These are phyloP conservation scores for Muscidifurax raptorellus DNA, from an alignment of 1,140 invertebrate species.

Conservation along the genomic window DNA sequence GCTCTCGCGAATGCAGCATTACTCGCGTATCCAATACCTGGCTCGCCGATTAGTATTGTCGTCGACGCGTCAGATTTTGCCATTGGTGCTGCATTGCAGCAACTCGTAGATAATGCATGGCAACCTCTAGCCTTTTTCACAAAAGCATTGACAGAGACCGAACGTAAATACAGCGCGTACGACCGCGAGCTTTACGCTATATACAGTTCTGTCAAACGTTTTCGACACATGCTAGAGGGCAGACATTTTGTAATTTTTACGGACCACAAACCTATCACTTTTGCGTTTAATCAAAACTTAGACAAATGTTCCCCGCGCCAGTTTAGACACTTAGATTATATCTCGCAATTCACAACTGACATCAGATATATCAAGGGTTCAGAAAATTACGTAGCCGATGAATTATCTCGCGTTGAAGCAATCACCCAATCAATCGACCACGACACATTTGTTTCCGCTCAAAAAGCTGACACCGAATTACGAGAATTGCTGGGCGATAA, in stretches of 20 bases:
- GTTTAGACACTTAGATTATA: constrained; percentile 60
- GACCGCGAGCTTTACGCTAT: constrained; percentile 69
- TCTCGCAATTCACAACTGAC: constrained; percentile 67
- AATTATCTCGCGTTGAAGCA: constrained; percentile 49
- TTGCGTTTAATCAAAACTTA: constrained; percentile 58
- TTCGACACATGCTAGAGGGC: constrained; percentile 64
- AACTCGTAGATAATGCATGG: constrained; percentile 54
- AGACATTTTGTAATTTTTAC: constrained; percentile 60
- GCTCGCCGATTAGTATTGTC: constrained; percentile 38
- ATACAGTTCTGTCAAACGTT: constrained; percentile 62
- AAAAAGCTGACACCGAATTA: constrained; percentile 53
- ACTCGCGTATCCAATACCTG: constrained; percentile 50
- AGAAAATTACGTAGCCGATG: constrained; percentile 58
- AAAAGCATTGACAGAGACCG: constrained; percentile 60
- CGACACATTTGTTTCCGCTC: constrained; percentile 14
- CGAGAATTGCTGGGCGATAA: background rate
- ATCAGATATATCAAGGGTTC: constrained; percentile 58
- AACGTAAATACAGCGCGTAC: constrained; percentile 64
- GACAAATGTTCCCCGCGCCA: constrained; percentile 64
- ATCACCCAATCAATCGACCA: constrained; percentile 15
- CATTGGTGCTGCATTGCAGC: constrained; percentile 54
- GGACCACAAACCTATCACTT: no score
- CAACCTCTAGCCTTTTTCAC: constrained; percentile 70
- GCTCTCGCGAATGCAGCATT: constrained; percentile 52
- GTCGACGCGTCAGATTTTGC: constrained; percentile 57